phyloP scores from a whole-genome alignment of 2,113 vertebrate genomes.

The Prinia subflava region DNA sequence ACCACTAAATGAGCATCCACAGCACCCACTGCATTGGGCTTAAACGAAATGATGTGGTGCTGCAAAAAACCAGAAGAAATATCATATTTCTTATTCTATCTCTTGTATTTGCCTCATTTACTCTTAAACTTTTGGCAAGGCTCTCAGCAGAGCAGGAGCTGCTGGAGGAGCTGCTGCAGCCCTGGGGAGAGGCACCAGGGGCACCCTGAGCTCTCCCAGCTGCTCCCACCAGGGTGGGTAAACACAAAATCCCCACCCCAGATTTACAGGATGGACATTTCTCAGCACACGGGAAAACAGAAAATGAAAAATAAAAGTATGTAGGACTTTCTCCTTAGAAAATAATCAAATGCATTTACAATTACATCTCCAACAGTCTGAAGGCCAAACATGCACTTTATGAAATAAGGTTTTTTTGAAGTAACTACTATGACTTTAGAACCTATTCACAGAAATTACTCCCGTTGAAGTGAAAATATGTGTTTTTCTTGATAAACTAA shows the following conservation, averaged over 20 bases:
- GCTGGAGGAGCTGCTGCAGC: background rate
- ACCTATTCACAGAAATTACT: constrained; percentile 42
- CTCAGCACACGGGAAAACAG: background rate
- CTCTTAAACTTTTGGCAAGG: background rate
- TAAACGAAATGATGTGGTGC: background rate
- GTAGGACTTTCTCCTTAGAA: background rate
- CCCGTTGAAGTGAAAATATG: constrained; percentile 12
- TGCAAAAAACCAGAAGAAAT: background rate
- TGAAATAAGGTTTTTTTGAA: background rate
- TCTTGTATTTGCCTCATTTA: background rate
- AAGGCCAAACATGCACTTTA: constrained; percentile 21
- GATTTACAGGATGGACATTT: background rate
- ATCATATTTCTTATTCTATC: background rate
- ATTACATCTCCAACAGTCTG: background rate
- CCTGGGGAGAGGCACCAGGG: background rate
- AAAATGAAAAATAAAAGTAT: background rate
- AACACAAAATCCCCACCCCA: background rate
- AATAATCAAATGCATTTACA: constrained; percentile 21
- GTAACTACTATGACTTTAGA: constrained; percentile 29
- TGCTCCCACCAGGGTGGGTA: background rate
- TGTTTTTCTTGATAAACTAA: background rate
- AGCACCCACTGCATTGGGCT: background rate
- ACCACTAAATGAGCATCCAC: background rate
- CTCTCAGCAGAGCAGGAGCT: background rate
- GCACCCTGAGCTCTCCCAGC: background rate